Evolutionary conservation across 2,888 invertebrate genomes (phyloP), one percentile per base, ranked within the genome.

Genomic region (Entomobrya proxima): DNA sequence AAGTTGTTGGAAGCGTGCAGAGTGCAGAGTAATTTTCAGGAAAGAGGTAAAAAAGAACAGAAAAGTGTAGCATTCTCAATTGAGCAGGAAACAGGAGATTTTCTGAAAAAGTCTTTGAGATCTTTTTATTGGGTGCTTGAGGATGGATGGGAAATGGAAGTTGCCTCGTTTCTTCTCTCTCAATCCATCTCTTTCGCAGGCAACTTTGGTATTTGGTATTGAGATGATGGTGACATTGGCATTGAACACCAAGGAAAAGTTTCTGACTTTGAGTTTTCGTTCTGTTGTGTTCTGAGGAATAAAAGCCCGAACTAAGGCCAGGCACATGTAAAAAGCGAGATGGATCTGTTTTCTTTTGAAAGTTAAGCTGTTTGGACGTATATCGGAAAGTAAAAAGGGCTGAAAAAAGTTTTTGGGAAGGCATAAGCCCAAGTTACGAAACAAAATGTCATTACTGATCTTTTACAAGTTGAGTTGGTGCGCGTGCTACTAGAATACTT

Each of bases 161-260:
- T 67, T 67, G 40, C 30, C 27, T 76, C 76, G 58, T 55, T 37
- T 37, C 40, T 76, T 64, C 11, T 44, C 27, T 37, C 21, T 61
- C 24, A 58, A 5, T 24, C 61, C 11, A 24, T 21, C 30, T 58
- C 6, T 27, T 58, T 27, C 6, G 24, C 5, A 7, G 30, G 11
- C 15, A 24, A 13, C 24, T 27, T 21, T 58, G 15, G 47, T 18
- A 2, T 58, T 52, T 58, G 18, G 11, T 58, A 18, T 64, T 27
- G 64, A 32, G 24, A 5, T 13, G 30, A 67, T 37, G 67, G 52
- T 64, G 79, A 52, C 79, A 79, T 79, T 64, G 69, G 69, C 79
- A 52, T 52, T 79, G 67, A 67, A 27, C n/a, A 18, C 21, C 44
- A 69, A 69, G 69, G 69, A 44, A 69, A 44, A 69, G 69, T 52